Evolutionary conservation across 2,888 invertebrate genomes (phyloP), one percentile per base, ranked within the genome.

Genomic region (Eilema depressum): DNA sequence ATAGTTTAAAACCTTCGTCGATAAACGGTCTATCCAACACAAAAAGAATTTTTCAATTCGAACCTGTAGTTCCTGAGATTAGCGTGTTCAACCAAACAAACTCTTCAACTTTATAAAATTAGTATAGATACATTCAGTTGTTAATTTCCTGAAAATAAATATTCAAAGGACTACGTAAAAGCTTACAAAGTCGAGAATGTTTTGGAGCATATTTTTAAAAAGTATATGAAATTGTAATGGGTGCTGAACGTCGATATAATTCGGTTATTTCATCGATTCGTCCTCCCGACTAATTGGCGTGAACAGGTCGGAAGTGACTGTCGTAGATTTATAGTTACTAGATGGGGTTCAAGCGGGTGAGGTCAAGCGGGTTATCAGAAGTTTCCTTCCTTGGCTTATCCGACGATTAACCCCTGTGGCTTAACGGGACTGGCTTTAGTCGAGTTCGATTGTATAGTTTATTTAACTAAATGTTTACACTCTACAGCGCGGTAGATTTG

Each of bases 241-340:
- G 75, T 73, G 37, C 69, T 74, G 79, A 85, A 80, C 78, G 78
- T 81, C 82, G 76, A 86, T 83, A 83, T 90, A 90, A 93, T 91
- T 91, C 83, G 83, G 88, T 92, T 91, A 89, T 86, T 87, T 86
- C 86, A 89, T 88, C 87, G 88, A 88, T 77, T 85, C 84, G 82
- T 79, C 84, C 84, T 80, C 73, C 76, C 73, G 73, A 76, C 82
- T 92, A 92, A 93, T 92, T 91, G 92, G 85, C 82, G 82, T 75
- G 84, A 87, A 89, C 88, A 83, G 76, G 75, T 74, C 80, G 84
- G 83, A 86, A 83, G 86, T 85, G 83, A 82, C 75, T 78, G 68
- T 23, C 75, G 53, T 3, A 57, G 78, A 83, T 11, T 23, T 41
- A 67, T 11, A 12, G 10, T 14, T 12, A 63, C 62, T 83, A 75